These are phyloP conservation scores for Stramonita haemastoma DNA, from an alignment of 2,888 invertebrate genomes.

Conservation along the genomic window DNA sequence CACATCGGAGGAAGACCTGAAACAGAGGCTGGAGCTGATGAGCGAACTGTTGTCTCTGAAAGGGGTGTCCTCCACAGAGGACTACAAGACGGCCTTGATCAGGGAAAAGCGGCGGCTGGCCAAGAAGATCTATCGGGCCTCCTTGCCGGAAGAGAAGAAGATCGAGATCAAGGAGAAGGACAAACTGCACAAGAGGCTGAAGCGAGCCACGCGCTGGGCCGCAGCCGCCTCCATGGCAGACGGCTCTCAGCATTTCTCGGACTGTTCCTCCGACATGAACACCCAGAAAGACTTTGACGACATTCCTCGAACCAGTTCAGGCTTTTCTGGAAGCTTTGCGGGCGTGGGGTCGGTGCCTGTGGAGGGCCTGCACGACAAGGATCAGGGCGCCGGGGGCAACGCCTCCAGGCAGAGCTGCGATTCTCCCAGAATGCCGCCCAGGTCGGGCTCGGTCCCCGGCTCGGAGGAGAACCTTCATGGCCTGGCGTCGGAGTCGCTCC, in stretches of 20 bases:
- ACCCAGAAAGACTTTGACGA: not conserved
- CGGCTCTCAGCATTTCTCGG: constrained; percentile 5
- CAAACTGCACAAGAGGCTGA: constrained; percentile 29
- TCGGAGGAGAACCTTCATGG: not conserved
- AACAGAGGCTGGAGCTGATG: constrained; percentile 28
- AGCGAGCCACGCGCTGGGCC: constrained; percentile 1
- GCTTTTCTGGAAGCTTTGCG: not conserved
- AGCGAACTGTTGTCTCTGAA: not conserved
- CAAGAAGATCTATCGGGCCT: constrained; percentile 33
- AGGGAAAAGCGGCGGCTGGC: constrained; percentile 36
- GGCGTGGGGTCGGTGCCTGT: not conserved
- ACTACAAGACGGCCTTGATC: constrained; percentile 3
- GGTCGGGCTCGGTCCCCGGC: not conserved
- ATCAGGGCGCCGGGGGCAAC: not conserved
- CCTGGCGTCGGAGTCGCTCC: not conserved
- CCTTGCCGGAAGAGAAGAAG: constrained; percentile 35
- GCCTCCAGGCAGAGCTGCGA: not conserved
- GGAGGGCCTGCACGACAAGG: not conserved
- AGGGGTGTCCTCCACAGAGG: not conserved
- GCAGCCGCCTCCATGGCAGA: not conserved
- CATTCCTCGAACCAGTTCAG: not conserved
- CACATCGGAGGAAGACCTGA: not conserved
- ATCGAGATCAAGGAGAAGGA: constrained; percentile 29
- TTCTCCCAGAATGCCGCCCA: not conserved
- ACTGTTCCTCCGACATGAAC: not conserved